Percentiles rank a stretch among this genome's conserved stretches.
Conservation (phyloP, 2,797 vertebrate genomes). For the Potorous gilbertii region DNA sequence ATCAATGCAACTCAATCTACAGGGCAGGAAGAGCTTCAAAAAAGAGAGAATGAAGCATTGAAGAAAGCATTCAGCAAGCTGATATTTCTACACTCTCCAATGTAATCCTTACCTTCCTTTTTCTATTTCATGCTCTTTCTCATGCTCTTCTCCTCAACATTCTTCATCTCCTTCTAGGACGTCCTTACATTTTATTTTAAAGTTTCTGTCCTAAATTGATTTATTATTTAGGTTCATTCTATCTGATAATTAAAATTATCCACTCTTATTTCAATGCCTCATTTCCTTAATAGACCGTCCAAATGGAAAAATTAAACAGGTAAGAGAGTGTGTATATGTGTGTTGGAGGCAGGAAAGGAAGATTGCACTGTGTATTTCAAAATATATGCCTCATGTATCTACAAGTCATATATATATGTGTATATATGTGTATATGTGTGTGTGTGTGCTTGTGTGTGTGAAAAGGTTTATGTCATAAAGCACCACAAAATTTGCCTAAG, state of each 20-base stretch:
- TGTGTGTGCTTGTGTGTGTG: too few relatives aligned
- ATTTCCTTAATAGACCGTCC: background rate
- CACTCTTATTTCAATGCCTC: background rate
- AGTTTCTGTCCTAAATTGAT: background rate
- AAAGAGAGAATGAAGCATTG: background rate
- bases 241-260: background rate
- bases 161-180: background rate
- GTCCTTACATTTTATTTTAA: background rate
- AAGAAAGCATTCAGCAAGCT: background rate
- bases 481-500: background rate
- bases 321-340: background rate
- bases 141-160: background rate
- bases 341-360: background rate
- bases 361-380: background rate
- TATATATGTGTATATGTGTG: too few relatives aligned
- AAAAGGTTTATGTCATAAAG: background rate
- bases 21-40: background rate
- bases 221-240: background rate
- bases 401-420: background rate
- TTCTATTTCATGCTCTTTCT: background rate
- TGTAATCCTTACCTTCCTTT: background rate
- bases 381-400: background rate
- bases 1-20: background rate
- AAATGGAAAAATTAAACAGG: background rate
- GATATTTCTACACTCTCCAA: background rate